Percentiles rank a stretch among this genome's conserved stretches.
Conservation (phyloP, 2,888 invertebrate species). For the Temnothorax rugatulus region DNA sequence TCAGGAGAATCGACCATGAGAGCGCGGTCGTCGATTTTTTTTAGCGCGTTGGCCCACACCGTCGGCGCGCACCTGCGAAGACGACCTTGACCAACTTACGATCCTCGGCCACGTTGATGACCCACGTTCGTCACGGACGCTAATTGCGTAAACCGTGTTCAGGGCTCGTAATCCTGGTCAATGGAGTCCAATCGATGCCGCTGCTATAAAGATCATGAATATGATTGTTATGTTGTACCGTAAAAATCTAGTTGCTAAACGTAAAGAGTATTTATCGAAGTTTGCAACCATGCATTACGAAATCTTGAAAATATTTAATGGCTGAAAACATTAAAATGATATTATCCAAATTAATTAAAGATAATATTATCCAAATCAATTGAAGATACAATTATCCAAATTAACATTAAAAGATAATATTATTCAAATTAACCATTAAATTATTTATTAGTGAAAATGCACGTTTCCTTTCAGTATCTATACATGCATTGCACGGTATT, state of each 20-base stretch:
- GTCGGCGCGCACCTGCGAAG: slow-evolving; percentile 55
- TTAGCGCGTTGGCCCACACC: slow-evolving; percentile 17
- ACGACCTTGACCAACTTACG: slow-evolving; percentile 79
- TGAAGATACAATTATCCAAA: too few species aligned
- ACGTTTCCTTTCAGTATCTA: background rate
- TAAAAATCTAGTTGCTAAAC: background rate
- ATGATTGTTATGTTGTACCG: background rate
- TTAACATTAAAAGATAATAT: too few species aligned
- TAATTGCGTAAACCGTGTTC: slow-evolving; percentile 60
- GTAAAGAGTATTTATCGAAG: background rate
- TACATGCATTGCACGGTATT: background rate
- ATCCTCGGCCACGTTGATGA: slow-evolving; percentile 41
- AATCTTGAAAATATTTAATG: background rate
- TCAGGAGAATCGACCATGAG: background rate
- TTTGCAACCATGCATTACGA: background rate
- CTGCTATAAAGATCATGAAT: background rate
- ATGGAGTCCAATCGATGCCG: background rate
- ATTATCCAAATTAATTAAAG: background rate
- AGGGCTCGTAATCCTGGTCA: slow-evolving; percentile 14
- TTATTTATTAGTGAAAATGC: background rate
- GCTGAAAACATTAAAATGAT: background rate
- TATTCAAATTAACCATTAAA: background rate
- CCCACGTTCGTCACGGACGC: slow-evolving; percentile 46
- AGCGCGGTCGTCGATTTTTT: slow-evolving; percentile 13
- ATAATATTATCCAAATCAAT: background rate